These are phyloP conservation scores for Halcyon senegalensis DNA, from an alignment of 2,113 vertebrate species.

Conservation along the genomic window DNA sequence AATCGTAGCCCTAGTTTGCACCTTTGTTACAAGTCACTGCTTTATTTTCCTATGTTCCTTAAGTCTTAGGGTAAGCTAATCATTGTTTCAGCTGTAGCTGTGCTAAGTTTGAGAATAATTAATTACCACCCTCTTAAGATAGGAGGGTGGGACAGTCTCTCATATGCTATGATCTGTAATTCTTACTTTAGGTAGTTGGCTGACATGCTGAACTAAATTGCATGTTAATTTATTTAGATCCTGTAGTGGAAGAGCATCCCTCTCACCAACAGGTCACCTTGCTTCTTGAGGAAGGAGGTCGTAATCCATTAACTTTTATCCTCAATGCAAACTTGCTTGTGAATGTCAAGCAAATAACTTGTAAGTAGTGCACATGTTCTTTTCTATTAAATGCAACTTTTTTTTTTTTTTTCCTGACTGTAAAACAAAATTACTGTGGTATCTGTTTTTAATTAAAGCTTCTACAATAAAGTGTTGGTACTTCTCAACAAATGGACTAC, in stretches of 20 bases:
- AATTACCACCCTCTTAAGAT: not conserved
- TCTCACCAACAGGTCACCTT: conserved; percentile 81
- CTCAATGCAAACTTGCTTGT: conserved; percentile 93
- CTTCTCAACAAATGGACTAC: conserved; percentile 91
- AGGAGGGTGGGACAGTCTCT: not conserved
- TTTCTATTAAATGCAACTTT: not conserved
- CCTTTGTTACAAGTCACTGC: not conserved
- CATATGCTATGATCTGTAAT: not conserved
- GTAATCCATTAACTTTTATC: conserved; percentile 86
- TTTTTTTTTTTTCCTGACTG: not conserved
- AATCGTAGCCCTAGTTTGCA: not conserved
- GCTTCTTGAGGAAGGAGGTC: conserved; percentile 82
- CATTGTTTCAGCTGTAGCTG: not conserved
- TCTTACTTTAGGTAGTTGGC: not conserved
- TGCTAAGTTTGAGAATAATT: not conserved
- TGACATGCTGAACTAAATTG: not conserved
- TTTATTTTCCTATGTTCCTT: not conserved
- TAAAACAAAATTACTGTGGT: not conserved
- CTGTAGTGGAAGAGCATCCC: conserved; percentile 84
- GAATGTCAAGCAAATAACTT: conserved; percentile 87
- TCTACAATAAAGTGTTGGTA: conserved; percentile 88
- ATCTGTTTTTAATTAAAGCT: conserved; percentile 77
- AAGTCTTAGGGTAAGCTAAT: not conserved
- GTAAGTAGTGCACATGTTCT: conserved; percentile 77
- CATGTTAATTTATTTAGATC: conserved; percentile 69